phyloP scores from a whole-genome alignment of 2,888 invertebrate genomes.

The Drosophila meridionalis region DNA sequence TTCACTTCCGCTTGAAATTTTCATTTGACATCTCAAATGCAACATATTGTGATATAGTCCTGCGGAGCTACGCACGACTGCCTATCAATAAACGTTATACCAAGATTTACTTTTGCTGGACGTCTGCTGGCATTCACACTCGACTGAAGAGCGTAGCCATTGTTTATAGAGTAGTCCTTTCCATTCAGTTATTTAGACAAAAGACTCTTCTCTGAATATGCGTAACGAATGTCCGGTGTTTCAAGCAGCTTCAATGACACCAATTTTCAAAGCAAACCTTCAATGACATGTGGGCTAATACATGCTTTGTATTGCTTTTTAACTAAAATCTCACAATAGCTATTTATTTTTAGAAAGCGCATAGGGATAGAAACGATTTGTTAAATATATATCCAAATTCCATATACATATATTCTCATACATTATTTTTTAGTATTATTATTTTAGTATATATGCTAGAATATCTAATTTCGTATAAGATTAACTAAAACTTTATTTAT shows the following conservation, averaged over 20 bases:
- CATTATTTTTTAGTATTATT: no score
- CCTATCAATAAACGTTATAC: conserved; percentile 60
- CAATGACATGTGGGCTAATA: conserved; percentile 19
- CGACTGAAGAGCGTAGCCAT: conserved; percentile 63
- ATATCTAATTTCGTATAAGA: no score
- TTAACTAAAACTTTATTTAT: no score
- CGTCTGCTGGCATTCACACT: conserved; percentile 70
- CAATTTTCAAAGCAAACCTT: conserved; percentile 40
- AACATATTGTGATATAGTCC: conserved; percentile 54
- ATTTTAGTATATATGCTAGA: no score
- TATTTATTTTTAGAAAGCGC: not conserved
- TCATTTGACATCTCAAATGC: conserved; percentile 77
- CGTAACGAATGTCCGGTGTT: conserved; percentile 64
- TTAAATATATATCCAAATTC: not conserved
- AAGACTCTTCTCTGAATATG: conserved; percentile 60
- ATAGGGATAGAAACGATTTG: not conserved
- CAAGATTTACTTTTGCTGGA: conserved; percentile 43
- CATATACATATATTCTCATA: no score
- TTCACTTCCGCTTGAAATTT: conserved; percentile 51
- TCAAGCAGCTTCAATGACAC: conserved; percentile 39
- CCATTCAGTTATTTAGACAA: conserved; percentile 68
- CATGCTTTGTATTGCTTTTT: conserved; percentile 13
- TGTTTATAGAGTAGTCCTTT: conserved; percentile 63
- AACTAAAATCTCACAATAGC: conserved; percentile 5
- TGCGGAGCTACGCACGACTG: conserved; percentile 75